Evolutionary conservation across 92 coral and sea anemone genomes (phyloP).

Genomic region (Phymanthus crucifer): DNA sequence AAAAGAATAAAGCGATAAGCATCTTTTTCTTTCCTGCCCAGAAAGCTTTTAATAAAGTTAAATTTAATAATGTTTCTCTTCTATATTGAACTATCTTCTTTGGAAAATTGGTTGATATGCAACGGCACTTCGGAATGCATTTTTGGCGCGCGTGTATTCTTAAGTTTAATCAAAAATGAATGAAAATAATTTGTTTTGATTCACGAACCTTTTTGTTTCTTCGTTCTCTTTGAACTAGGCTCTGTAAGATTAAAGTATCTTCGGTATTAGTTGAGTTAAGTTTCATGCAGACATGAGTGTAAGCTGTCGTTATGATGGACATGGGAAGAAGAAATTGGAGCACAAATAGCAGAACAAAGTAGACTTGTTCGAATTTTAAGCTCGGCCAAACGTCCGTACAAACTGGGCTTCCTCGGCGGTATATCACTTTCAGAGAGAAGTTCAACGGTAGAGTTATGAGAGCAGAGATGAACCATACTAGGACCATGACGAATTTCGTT

Average conservation of each 20-base stretch:
- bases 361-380: slow-evolving; percentile 58
- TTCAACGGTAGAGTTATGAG: slow-evolving; percentile 69
- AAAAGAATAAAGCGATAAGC: too few species aligned
- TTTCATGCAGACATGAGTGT: slow-evolving; percentile 58
- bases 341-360: slow-evolving; percentile 63
- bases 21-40: not conserved
- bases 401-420: slow-evolving; percentile 46
- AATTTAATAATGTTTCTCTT: not conserved
- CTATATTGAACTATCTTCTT: not conserved
- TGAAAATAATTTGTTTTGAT: not conserved
- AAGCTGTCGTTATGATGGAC: slow-evolving; percentile 63
- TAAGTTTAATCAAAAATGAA: not conserved
- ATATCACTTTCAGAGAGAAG: slow-evolving; percentile 52
- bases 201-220: slow-evolving; percentile 63
- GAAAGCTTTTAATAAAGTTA: not conserved
- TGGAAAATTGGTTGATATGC: not conserved
- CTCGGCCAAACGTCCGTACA: slow-evolving; percentile 94
- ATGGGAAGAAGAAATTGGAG: slow-evolving; percentile 77
- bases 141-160: not conserved
- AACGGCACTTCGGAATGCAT: not conserved
- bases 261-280: slow-evolving; percentile 35
- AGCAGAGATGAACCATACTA: slow-evolving; percentile 64
- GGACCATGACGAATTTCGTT: slow-evolving; percentile 49
- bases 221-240: slow-evolving; percentile 41
- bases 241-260: slow-evolving; percentile 1